Percentiles rank a stretch among this genome's conserved stretches.
phyloP scores from a whole-genome alignment of 1,140 invertebrate species.

The Steinernema feltiae region DNA sequence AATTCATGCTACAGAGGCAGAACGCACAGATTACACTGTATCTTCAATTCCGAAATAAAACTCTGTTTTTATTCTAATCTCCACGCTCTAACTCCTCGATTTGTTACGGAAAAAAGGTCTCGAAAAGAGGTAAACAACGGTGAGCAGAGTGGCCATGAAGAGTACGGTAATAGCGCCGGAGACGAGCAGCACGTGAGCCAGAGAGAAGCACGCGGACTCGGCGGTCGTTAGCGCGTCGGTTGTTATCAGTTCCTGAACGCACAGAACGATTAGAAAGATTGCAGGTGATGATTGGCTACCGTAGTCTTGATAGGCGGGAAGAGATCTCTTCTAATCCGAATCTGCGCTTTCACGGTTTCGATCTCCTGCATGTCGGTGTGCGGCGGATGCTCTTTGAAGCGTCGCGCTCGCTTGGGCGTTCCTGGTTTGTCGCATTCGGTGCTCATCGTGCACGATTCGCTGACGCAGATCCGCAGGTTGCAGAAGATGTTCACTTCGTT shows the following conservation, averaged over 20 bases:
- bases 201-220: neutral
- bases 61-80: neutral
- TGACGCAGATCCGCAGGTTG: conserved; percentile 35
- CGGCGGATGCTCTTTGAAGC: neutral
- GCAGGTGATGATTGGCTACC: neutral
- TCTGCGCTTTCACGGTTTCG: neutral
- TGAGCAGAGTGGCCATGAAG: conserved; percentile 8
- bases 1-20: too few species aligned
- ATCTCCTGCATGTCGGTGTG: neutral
- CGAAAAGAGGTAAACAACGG: neutral
- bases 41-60: too few species aligned
- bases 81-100: neutral
- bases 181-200: neutral
- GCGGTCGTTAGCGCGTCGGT: neutral
- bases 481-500: conserved; percentile 45
- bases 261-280: neutral
- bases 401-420: neutral
- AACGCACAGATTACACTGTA: too few species aligned
- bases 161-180: conserved; percentile 7
- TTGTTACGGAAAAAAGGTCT: neutral
- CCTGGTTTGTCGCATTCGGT: neutral
- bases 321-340: neutral
- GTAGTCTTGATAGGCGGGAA: neutral
- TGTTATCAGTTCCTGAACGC: neutral
- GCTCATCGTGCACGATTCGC: neutral